Conservation (phyloP, 23 tunicate genomes). For the Corella eumyota region DNA sequence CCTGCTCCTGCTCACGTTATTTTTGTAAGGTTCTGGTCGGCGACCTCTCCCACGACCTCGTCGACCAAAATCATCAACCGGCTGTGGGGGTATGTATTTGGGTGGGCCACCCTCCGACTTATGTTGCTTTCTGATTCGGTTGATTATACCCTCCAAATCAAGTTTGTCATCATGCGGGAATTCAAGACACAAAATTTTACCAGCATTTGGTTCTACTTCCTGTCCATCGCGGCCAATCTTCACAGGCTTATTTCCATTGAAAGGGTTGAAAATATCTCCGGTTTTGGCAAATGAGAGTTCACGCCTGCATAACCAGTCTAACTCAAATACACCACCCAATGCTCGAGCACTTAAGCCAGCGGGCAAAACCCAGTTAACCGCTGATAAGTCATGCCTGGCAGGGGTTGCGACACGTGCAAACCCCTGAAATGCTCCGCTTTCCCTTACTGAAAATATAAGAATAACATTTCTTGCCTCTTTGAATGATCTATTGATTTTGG, state of each 20-base stretch:
- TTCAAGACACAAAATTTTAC: conserved; percentile 72
- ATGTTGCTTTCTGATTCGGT: conserved; percentile 41
- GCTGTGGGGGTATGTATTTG: conserved; percentile 28
- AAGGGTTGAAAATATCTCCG: conserved; percentile 51
- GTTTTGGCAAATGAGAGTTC: conserved; percentile 78
- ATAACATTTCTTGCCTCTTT: conserved; percentile 78
- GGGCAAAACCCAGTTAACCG: conserved; percentile 88
- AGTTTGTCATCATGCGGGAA: conserved; percentile 89
- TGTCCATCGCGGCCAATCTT: conserved; percentile 94
- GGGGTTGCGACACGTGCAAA: conserved; percentile 62
- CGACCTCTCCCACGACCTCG: neutral
- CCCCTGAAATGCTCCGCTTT: conserved; percentile 96
- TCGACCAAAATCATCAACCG: neutral
- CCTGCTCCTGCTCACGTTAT: neutral
- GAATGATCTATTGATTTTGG: conserved; percentile 57
- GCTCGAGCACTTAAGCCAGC: conserved; percentile 71
- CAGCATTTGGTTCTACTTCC: conserved; percentile 91
- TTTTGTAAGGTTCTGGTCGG: neutral
- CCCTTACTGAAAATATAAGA: conserved; percentile 65
- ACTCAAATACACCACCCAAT: conserved; percentile 75
- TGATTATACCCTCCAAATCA: conserved; percentile 71
- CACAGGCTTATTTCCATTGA: conserved; percentile 71
- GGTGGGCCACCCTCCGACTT: conserved; percentile 69
- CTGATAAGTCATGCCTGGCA: conserved; percentile 54
- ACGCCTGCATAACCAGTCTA: conserved; percentile 74